Base-by-base conservation (phyloP, 2,113 vertebrate species). In the Serinus canaria region DNA sequence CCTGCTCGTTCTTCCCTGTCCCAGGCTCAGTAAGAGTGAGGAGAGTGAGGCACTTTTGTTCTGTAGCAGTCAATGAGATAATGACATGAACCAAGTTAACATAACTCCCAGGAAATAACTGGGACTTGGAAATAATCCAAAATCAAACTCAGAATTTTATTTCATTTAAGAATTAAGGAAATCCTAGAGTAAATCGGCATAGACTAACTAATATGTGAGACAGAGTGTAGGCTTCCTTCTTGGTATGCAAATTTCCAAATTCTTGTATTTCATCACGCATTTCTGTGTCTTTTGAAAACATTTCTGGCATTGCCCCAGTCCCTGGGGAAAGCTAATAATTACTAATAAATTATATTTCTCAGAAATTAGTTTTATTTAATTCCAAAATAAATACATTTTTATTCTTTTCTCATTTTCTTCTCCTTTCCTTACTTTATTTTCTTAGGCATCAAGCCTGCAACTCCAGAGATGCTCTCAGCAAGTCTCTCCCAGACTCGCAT, bases 401-500 rank as follows among this genome's bases (percentile, higher is more conserved):
- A 33, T 52, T 56, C 24, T 35, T 81, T 75, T 47, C 4, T 31
- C 78, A 30, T 39, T 63, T 62, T 69, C 2, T 14, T 13, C 6
- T 47, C 35, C 13, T 83, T 83, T 37, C 16, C 6, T 7, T 18
- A 9, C 2, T 53, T 78, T 63, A 10, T 50, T n/a, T 69, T 75
- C 59, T 90, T 82, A 98, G 96, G 95, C 19, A 92, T 97, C 90
- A 96, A 97, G 55, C 73, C 87, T 56, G 53, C 93, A 96, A 97
- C 98, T 96, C 98, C 99, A 96, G 98, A 99, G 96, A 98, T 98
- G 98, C 89, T 99, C 25, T 98, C 98, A 76, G 98, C 98, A 95
- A 99, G 98, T 83, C 98, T 98, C 43, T 99, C 98, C 80, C 99
- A 98, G 96, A 98, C 98, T 58, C 97, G 98, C 21, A 98, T 98